These are phyloP conservation scores for Empis livida DNA, from an alignment of 2,888 invertebrate species.

Conservation along the genomic window DNA sequence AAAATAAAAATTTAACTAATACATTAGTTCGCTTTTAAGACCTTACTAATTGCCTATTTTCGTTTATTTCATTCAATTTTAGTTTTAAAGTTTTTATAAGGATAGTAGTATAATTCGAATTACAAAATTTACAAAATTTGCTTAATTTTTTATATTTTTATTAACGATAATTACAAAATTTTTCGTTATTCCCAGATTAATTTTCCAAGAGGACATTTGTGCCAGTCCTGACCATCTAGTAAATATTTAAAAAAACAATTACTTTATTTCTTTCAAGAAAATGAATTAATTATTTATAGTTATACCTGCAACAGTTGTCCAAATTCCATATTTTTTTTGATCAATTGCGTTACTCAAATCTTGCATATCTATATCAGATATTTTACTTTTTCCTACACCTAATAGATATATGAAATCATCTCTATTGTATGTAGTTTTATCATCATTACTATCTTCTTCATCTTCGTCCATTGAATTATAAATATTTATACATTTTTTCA, in stretches of 20 bases:
- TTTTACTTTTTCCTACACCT: neutral
- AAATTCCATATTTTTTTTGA: constrained; percentile 20
- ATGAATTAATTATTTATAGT: neutral
- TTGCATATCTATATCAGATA: neutral
- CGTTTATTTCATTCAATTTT: too few species aligned
- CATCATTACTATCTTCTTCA: constrained; percentile 1
- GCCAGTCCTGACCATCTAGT: constrained; percentile 22
- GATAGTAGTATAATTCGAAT: too few species aligned
- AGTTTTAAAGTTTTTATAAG: too few species aligned
- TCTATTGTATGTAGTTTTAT: neutral
- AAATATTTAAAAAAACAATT: too few species aligned
- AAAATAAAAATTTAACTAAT: too few species aligned
- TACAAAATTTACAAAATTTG: too few species aligned
- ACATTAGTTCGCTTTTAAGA: too few species aligned
- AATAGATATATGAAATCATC: neutral
- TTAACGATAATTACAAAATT: too few species aligned
- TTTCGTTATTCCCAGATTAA: constrained; percentile 22
- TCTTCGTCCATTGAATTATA: constrained; percentile 7
- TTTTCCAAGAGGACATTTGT: constrained; percentile 25
- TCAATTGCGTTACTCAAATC: neutral
- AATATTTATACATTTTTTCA: constrained; percentile 17
- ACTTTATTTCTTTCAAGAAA: neutral
- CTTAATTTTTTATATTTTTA: too few species aligned
- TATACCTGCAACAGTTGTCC: constrained; percentile 23
- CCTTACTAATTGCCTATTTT: too few species aligned